Base-by-base conservation (phyloP, 2,888 invertebrate genomes). In the Eupithecia dodoneata region DNA sequence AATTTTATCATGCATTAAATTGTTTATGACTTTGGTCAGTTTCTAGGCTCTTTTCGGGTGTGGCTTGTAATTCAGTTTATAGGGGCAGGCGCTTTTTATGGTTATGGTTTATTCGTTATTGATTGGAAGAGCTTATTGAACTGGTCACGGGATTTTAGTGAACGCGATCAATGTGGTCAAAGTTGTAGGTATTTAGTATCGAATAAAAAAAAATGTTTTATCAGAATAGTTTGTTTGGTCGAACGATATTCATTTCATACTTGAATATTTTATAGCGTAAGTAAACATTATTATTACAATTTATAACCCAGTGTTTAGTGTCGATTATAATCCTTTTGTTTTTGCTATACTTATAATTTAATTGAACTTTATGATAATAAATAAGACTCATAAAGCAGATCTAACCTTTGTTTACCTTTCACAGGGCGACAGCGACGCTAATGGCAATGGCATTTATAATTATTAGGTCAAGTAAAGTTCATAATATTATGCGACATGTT, bases 1-100 rank as follows among this genome's bases (percentile, higher is more conserved):
- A 81, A 82, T 82, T 82, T 82, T 82, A 82, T 82, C 82, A 80
- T 78, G 79, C 79, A 80, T 82, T 81, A 82, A 82, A 80, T 82
- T 80, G 82, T 82, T 82, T 82, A 82, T 80, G 79, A 66, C 52
- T 72, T 76, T 80, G 80, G 79, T 79, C 82, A 80, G 76, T 80
- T 81, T 63, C 80, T 80, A 42, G 69, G 73, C 70, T 69, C 52
- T 49, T 74, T 77, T 77, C 69, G 45, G 52, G 66, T 73, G 55
- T 76, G 67, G 77, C 67, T 67, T 76, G 73, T 77, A 71, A 77
- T 75, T 74, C 77, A 55, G 73, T 80, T 76, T 74, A 69, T 59
- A 75, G 78, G 65, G 49, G 30, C 10, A 63, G 63, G 63, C 63
- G 12, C 63, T 71, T 76, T 81, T 74, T 76, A 78, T 78, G 65